Conservation (phyloP, 2,797 vertebrate genomes). For the Enteromius viviparus region DNA sequence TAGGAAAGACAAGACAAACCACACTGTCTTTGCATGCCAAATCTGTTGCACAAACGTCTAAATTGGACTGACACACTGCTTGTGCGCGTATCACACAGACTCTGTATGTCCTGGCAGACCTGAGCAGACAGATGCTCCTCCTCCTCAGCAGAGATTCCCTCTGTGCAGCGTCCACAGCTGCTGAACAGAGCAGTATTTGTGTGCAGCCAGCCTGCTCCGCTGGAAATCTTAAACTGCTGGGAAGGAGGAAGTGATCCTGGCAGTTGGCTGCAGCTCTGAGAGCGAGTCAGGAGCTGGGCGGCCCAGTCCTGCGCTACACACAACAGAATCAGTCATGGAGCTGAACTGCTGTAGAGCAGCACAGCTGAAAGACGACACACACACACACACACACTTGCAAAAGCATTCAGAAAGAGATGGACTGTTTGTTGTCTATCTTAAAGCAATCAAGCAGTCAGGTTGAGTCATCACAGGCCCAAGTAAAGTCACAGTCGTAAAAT, state of each 20-base stretch:
- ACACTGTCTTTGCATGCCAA: not conserved
- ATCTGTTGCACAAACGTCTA: conserved; percentile 43
- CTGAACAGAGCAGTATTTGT: conserved; percentile 61
- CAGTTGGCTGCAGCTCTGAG: conserved; percentile 50
- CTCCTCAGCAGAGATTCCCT: conserved; percentile 42
- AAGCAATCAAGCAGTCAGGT: conserved; percentile 18
- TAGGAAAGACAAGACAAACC: not conserved
- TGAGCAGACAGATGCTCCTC: conserved; percentile 57
- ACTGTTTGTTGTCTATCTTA: conserved; percentile 50
- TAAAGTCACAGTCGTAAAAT: not conserved
- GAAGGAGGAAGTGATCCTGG: conserved; percentile 65
- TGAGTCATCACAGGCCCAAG: conserved; percentile 5
- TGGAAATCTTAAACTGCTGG: conserved; percentile 65
- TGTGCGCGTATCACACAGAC: conserved; percentile 11
- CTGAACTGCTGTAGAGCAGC: conserved; percentile 31
- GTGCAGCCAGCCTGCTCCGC: conserved; percentile 53
- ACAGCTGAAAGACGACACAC: conserved; percentile 49
- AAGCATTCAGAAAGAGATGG: conserved; percentile 29
- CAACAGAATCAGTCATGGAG: conserved; percentile 59
- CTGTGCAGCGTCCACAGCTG: conserved; percentile 58
- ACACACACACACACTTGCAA: conserved; percentile 22
- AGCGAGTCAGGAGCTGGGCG: conserved; percentile 38
- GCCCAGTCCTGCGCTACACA: conserved; percentile 40
- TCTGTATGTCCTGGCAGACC: conserved; percentile 43
- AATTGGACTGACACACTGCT: conserved; percentile 38